These are phyloP conservation scores for Latrodectus geometricus DNA, from an alignment of 1,140 invertebrate genomes.

Conservation along the genomic window DNA sequence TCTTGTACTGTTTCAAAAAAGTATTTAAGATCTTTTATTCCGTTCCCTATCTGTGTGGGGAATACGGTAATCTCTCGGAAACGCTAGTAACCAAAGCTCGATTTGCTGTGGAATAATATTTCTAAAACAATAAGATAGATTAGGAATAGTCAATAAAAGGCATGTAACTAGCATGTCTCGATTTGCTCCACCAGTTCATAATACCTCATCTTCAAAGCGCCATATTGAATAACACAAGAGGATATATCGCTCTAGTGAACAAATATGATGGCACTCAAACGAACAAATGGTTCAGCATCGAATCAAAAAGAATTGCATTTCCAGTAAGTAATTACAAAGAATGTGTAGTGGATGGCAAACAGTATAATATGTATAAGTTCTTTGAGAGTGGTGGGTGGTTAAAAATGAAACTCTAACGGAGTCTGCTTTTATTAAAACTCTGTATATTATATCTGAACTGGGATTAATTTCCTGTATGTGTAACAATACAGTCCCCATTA, in stretches of 20 bases:
- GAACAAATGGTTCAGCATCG: too few relatives aligned
- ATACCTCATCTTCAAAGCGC: not conserved
- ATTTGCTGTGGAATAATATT: not conserved
- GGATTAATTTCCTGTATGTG: too few relatives aligned
- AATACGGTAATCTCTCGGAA: not conserved
- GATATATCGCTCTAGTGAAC: not conserved
- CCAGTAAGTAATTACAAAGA: too few relatives aligned
- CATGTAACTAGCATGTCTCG: not conserved
- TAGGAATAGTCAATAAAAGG: not conserved
- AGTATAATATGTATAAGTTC: too few relatives aligned
- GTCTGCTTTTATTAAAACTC: too few relatives aligned
- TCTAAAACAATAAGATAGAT: not conserved
- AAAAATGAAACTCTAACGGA: too few relatives aligned
- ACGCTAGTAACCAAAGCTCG: not conserved
- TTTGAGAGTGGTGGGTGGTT: too few relatives aligned
- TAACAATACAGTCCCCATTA: too few relatives aligned
- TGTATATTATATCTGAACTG: too few relatives aligned
- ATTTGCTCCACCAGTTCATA: not conserved
- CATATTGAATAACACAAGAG: not conserved
- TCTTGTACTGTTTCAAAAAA: not conserved
- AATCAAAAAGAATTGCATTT: too few relatives aligned
- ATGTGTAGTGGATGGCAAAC: too few relatives aligned
- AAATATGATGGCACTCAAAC: too few relatives aligned
- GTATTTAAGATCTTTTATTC: not conserved
- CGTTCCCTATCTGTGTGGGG: not conserved